Evolutionary conservation across 2,888 invertebrate genomes (phyloP), one percentile per base, ranked within the genome.

Genomic region (Papilio demoleus): DNA sequence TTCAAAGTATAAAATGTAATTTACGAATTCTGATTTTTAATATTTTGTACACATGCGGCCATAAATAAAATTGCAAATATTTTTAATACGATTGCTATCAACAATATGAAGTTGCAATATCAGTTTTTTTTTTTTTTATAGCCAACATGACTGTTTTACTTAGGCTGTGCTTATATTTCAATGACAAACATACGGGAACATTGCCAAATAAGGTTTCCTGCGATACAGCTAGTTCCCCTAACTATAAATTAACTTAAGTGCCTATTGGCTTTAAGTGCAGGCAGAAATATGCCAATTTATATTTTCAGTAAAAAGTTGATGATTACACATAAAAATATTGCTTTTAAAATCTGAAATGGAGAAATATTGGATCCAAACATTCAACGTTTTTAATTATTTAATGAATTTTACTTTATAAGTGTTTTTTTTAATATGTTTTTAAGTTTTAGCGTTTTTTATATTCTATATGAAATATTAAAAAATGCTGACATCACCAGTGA

Each of bases 171-270:
- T 31, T 31, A 24, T 50, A 40, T 53, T 38, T 38, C 19, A 27
- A 17, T 53, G 38, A 22, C 11, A 9, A 34, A 45, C 11, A 19
- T 19, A 4, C 31, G 31, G 63, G 53, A 64, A 17, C 27, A 8
- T 27, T 64, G 64, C 53, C 64, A 64, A 64, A 64, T 53, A 53
- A 27, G 12, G 53, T 53, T 27, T 59, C 50, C 24, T 22, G 5
- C 4, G n/a, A 27, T 17, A 36, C 53, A 40, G 64, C 63, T n/a
- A 50, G 34, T 53, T 31, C 38, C 50, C 34, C 4, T 11, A 40
- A 63, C 38, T 38, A 63, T 63, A 63, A 63, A 50, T 63, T 53
- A 53, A 36, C 36, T 14, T 40, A 53, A 64, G 38, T 64, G 64
- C 53, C 53, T 53, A 22, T 38, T 59, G 27, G 53, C 38, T 64